Base-by-base conservation (phyloP, 2,797 vertebrate species). In the Cephalopachus bancanus region DNA sequence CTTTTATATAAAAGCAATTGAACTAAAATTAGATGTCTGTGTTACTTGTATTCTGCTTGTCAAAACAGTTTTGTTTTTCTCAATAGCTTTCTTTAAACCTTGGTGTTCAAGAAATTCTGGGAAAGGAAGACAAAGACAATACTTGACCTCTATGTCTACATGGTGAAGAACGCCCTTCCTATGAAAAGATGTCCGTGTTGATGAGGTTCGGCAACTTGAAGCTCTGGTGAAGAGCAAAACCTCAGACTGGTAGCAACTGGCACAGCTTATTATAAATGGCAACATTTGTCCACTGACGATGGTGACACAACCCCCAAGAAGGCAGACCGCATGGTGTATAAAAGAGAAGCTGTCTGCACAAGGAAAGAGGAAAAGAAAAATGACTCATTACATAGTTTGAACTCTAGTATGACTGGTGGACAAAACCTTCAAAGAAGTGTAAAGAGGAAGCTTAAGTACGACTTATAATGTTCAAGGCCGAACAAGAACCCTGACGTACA, bases 281-380 rank as follows among this genome's bases (percentile, higher is more conserved):
- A 76, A 53, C 72, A 37, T 76, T n/a, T 83, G 49, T 83, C 83
- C 60, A 7, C 44, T 17, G 55, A 33, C 71, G 93, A 5, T 28
- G n/a, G 53, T 26, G 88, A 59, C 33, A 81, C 12, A 57, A 72
- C n/a, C 16, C 37, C 91, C 79, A n/a, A n/a, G 62, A 64, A 76
- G 83, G 6, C 22, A 84, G 65, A 74, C 71, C 7, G 8, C 22
- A 24, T 10, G 6, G 33, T 5, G 19, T 62, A 59, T 71, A 88
- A 92, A 83, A 96, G 87, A 91, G 69, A 97, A 80, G 76, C 33
- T 83, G 67, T 57, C 24, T 59, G 79, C 89, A 33, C 26, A 51
- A 86, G 65, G 49, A 87, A 94, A 80, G 71, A n/a, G 44, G 37
- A 57, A 80, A 33, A 55, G 30, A 83, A 75, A 92, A 94, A 44